Evolutionary conservation across 2,113 vertebrate genomes (phyloP), one percentile per base, ranked within the genome.

Genomic region (Zapornia atra): DNA sequence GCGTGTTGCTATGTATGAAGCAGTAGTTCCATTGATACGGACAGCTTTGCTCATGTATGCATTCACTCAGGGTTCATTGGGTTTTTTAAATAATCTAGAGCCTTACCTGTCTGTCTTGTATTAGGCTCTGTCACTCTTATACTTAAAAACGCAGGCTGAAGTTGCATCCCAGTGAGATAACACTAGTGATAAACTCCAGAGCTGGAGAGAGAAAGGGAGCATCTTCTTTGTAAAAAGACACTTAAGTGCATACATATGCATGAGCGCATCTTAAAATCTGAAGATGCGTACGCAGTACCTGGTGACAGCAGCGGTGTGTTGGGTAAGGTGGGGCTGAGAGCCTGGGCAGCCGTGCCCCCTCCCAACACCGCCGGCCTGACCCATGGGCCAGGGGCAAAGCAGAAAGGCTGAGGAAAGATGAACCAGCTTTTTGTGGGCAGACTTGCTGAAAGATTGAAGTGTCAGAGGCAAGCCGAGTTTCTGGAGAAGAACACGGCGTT

Each of bases 141-240:
- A 6, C 3, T 0, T 6, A 21, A 10, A 34, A n/a, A 38, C 2
- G 2, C 36, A 4, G 60, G 15, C 40, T 12, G 60, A 17, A 31
- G 69, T 22, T 40, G 72, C 64, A 11, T 34, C 36, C 57, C 2
- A 1, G 38, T 3, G 5, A 4, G 44, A 1, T 5, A 40, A 7
- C 44, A 0, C 29, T 22, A 0, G 0, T 2, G 50, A 1, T 12
- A 3, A 3, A 17, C 11, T 18, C n/a, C 9, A 7, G 1, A 11
- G 15, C 64, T 26, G 81, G 17, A 44, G 22, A 73, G 48, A 46
- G 19, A 51, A 38, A 15, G 51, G 13, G 14, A 36, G n/a, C 21
- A n/a, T 38, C 33, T 46, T 46, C 51, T 13, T 22, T 3, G 11
- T 13, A 22, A 33, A 26, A 29, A 18, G 14, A 8, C 29, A 0